Evolutionary conservation across 2,113 vertebrate genomes (phyloP).

Genomic region (Athene cunicularia): DNA sequence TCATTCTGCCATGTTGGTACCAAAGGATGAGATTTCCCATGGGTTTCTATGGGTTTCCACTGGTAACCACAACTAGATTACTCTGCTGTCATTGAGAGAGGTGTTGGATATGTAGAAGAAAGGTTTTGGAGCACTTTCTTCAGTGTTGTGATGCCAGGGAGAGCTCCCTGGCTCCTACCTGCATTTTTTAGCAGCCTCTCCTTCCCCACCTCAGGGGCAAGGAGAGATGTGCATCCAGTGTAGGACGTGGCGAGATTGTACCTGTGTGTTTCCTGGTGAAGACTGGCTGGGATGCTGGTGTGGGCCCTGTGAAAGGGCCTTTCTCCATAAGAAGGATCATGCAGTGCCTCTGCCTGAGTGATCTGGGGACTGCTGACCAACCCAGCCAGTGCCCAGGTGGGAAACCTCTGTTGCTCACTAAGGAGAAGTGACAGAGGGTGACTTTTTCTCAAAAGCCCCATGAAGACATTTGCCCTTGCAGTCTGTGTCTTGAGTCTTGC

Average conservation of each 20-base stretch:
- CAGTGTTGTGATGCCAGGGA: neutral
- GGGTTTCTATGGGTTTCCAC: neutral
- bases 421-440: neutral
- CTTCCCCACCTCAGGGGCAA: neutral
- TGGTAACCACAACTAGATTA: neutral
- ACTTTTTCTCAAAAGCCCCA: neutral
- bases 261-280: neutral
- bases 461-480: neutral
- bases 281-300: neutral
- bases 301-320: neutral
- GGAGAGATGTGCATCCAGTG: neutral
- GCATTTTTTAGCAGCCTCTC: neutral
- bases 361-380: neutral
- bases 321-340: neutral
- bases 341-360: neutral
- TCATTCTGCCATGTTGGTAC: neutral
- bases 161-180: neutral
- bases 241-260: neutral
- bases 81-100: neutral
- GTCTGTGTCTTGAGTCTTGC: neutral
- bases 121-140: neutral
- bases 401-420: neutral
- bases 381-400: neutral
- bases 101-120: neutral
- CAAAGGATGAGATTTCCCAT: neutral